Evolutionary conservation across 2,888 invertebrate species (phyloP).

Genomic region (Oxycera nigricornis): DNA sequence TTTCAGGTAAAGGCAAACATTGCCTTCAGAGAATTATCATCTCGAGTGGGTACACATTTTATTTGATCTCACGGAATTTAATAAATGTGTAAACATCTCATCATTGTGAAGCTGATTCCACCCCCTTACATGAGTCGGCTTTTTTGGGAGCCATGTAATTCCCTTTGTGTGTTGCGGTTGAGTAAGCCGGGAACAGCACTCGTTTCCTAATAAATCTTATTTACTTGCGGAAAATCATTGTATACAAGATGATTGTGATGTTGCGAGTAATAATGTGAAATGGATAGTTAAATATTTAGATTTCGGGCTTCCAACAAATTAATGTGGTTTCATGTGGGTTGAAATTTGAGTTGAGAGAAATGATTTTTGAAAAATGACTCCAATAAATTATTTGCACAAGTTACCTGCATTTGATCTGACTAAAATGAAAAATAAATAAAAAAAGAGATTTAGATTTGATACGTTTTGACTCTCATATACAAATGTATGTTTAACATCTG

Average conservation of each 20-base stretch:
- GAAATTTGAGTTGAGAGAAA: too few relatives aligned
- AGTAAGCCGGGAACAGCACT: too few relatives aligned
- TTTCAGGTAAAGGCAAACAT: not conserved
- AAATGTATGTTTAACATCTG: too few relatives aligned
- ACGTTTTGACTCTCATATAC: too few relatives aligned
- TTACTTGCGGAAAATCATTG: not conserved
- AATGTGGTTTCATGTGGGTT: too few relatives aligned
- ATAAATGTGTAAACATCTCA: conserved; percentile 20
- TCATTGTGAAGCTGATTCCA: not conserved
- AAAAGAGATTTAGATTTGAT: too few relatives aligned
- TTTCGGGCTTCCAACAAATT: not conserved
- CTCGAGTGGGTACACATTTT: not conserved
- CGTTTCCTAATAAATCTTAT: not conserved
- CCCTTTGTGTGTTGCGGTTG: not conserved
- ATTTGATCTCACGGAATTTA: conserved; percentile 13
- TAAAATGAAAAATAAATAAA: too few relatives aligned
- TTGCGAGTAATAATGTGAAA: not conserved
- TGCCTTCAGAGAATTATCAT: not conserved
- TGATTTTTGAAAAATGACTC: too few relatives aligned
- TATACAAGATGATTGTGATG: too few relatives aligned
- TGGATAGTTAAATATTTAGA: not conserved
- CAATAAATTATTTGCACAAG: too few relatives aligned
- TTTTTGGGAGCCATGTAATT: too few relatives aligned
- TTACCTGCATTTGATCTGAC: too few relatives aligned
- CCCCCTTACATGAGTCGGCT: not conserved